Conservation (phyloP, 2,888 invertebrate genomes). For the Papilio elwesi region DNA sequence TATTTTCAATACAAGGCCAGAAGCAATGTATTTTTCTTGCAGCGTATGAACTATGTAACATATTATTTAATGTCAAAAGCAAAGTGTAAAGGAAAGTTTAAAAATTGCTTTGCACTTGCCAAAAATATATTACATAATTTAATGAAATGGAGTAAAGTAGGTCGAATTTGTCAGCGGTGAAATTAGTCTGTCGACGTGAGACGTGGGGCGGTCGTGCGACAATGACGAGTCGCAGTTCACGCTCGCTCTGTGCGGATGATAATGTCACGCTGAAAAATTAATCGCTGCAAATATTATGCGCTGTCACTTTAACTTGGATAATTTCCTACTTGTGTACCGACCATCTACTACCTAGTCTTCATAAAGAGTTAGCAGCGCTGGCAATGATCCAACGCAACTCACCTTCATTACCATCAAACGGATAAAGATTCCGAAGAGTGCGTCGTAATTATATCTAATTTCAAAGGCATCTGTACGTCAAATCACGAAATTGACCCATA, state of each 20-base stretch:
- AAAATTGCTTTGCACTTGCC: constrained; percentile 3
- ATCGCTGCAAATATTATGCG: constrained; percentile 21
- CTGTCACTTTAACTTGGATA: constrained; percentile 22
- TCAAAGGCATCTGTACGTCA: constrained; percentile 13
- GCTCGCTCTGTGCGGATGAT: constrained; percentile 61
- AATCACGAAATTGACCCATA: constrained; percentile 35
- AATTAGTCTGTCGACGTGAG: constrained; percentile 59
- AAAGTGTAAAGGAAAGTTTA: constrained; percentile 28
- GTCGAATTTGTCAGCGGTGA: constrained; percentile 60
- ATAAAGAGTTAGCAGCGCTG: constrained; percentile 20
- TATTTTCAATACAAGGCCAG: background rate
- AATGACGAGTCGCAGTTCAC: constrained; percentile 60
- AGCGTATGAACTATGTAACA: constrained; percentile 2
- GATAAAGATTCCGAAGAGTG: constrained; percentile 17
- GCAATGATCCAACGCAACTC: constrained; percentile 16
- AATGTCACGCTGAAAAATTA: constrained; percentile 48
- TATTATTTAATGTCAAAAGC: constrained; percentile 9
- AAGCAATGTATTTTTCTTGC: constrained; percentile 9
- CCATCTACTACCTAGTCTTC: constrained; percentile 22
- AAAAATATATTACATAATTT: constrained; percentile 46
- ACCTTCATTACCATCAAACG: constrained; percentile 19
- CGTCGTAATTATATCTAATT: constrained; percentile 23
- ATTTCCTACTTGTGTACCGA: constrained; percentile 10
- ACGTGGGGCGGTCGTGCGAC: constrained; percentile 58
- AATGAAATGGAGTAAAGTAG: constrained; percentile 56